Base-by-base conservation (phyloP, 2,113 vertebrate genomes). In the Rostratula benghalensis region DNA sequence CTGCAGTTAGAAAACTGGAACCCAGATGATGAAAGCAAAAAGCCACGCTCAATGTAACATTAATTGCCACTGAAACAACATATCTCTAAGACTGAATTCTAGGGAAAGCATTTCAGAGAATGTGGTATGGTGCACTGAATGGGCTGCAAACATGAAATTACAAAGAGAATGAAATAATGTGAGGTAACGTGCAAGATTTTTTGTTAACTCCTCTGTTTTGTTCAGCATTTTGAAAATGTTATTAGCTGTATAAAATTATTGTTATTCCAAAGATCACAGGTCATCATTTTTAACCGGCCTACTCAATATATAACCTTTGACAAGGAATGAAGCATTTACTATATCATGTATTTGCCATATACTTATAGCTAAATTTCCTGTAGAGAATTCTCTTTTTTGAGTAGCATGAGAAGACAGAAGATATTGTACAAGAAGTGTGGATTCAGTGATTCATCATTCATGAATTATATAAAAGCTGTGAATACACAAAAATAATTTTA, bases 51-150 rank as follows among this genome's bases (percentile, higher is more conserved):
- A 95, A 95, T 91, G 80, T 82, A 96, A 84, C 74, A 96, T 95
- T 94, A 96, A 97, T 96, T 95, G 70, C 59, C 73, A 90, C 93
- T 97, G 92, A 97, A 94, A 95, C 37, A 96, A 93, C 91, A 70
- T 33, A 93, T 59, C 45, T 71, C 53, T 11, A 64, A 87, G 71
- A 96, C 87, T 87, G 63, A 73, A 87, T 94, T 96, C 30, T 35
- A 64, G 54, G 1, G 39, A 75, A 94, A 93, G 9, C 10, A 11
- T 89, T 90, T 46, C 27, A 35, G 50, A 80, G 78, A 59, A 56
- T 60, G 25, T 23, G 91, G 19, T 12, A 7, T 10, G 20, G 18
- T 51, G 46, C 35, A 63, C 9, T 46, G 39, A 95, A 67, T 39
- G 7, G 9, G 4, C 51, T 92, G 67, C 51, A 79, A 94, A 70